Evolutionary conservation across 1,140 invertebrate species (phyloP).

Genomic region (Battus philenor): DNA sequence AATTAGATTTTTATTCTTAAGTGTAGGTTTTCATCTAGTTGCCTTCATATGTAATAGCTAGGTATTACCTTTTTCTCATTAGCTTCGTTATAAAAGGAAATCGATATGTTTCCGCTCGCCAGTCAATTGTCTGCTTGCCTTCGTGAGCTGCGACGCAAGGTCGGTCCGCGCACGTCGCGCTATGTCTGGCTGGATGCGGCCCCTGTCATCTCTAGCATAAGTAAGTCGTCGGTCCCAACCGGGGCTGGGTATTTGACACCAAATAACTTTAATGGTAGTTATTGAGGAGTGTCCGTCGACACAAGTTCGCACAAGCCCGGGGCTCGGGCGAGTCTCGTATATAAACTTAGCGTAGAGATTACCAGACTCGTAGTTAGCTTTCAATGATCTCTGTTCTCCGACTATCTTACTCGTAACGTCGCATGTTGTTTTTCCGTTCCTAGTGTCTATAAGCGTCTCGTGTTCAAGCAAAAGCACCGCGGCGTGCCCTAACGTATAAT

Average conservation of each 20-base stretch:
- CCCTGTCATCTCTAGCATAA: conserved; percentile 53
- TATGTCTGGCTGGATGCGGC: conserved; percentile 54
- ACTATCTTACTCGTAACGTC: conserved; percentile 51
- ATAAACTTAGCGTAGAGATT: conserved; percentile 61
- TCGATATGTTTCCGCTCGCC: conserved; percentile 46
- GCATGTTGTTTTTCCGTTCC: conserved; percentile 49
- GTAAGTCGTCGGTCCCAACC: conserved; percentile 44
- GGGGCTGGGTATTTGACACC: conserved; percentile 66
- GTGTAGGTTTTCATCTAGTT: conserved; percentile 74
- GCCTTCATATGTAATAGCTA: conserved; percentile 73
- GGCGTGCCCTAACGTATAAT: conserved; percentile 25
- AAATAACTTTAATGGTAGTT: conserved; percentile 49
- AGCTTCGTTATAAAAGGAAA: conserved; percentile 62
- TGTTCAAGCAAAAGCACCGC: conserved; percentile 39
- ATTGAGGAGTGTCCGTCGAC: conserved; percentile 24
- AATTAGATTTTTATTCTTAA: conserved; percentile 74
- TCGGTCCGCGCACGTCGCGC: conserved; percentile 28
- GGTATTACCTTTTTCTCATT: conserved; percentile 70
- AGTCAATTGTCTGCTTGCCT: conserved; percentile 62
- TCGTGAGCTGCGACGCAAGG: conserved; percentile 22
- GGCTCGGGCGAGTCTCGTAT: conserved; percentile 27
- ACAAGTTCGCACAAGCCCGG: conserved; percentile 48
- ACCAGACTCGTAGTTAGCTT: conserved; percentile 68
- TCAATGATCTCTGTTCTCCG: conserved; percentile 60
- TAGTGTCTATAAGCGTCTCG: conserved; percentile 58